Percentiles rank a stretch among this genome's conserved stretches.
Conservation (phyloP, 2,888 invertebrate genomes). For the Drosophila aldrichi region DNA sequence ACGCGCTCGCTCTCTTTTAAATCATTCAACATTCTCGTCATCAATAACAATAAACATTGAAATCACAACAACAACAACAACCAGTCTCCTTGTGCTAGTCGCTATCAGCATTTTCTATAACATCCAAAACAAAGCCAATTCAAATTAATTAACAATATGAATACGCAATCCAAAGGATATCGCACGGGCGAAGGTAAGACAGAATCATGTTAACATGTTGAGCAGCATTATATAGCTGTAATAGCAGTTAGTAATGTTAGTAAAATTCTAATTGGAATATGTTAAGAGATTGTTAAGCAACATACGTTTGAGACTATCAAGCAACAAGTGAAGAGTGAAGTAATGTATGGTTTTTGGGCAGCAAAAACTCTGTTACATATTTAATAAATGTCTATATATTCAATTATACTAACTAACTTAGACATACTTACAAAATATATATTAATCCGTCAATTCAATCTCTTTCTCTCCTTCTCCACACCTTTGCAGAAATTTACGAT, state of each 20-base stretch:
- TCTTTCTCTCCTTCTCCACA: no score
- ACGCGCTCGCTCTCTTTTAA: slow-evolving; percentile 47
- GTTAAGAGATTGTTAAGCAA: no score
- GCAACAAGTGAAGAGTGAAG: no score
- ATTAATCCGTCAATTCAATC: background rate
- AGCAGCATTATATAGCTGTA: no score
- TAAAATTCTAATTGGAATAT: no score
- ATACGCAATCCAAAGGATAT: slow-evolving; percentile 85
- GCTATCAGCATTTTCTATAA: slow-evolving; percentile 72
- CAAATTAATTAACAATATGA: slow-evolving; percentile 76
- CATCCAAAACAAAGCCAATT: slow-evolving; percentile 27
- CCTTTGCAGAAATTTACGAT: slow-evolving; percentile 83
- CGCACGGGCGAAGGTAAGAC: slow-evolving; percentile 84
- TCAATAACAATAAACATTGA: slow-evolving; percentile 50
- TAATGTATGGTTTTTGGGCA: no score
- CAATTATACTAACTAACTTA: background rate
- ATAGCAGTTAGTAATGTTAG: no score
- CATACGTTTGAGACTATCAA: no score
- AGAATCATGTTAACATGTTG: slow-evolving; percentile 18
- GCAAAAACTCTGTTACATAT: no score
- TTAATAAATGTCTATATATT: background rate
- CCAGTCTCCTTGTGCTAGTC: slow-evolving; percentile 71
- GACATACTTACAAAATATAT: background rate
- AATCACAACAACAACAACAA: slow-evolving; percentile 54
- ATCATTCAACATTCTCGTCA: slow-evolving; percentile 58